Percentiles rank a stretch among this genome's conserved stretches.
These are phyloP conservation scores for Scotopteryx bipunctaria DNA, from an alignment of 2,888 invertebrate species.

Conservation along the genomic window DNA sequence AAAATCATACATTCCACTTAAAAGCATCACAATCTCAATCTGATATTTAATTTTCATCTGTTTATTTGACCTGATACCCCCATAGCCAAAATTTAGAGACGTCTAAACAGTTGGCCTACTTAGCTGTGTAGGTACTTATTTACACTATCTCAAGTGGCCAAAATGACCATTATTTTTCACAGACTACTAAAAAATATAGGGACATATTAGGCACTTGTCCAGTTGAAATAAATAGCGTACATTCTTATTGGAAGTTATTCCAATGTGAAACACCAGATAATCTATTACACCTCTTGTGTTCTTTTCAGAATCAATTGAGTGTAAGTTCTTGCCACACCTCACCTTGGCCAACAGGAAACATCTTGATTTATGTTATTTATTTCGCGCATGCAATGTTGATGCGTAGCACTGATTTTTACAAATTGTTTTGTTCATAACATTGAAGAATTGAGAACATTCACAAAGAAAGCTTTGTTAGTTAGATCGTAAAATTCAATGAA, in stretches of 20 bases:
- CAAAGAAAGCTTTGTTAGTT: slow-evolving; percentile 35
- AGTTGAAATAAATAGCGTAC: not conserved
- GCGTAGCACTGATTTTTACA: slow-evolving; percentile 29
- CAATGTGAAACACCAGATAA: slow-evolving; percentile 4
- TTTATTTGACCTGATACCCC: slow-evolving; percentile 16
- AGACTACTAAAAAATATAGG: not conserved
- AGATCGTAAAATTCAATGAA: slow-evolving; percentile 5
- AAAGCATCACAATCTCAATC: not conserved
- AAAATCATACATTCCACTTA: slow-evolving; percentile 9
- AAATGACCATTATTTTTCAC: slow-evolving; percentile 1
- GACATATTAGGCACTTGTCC: not conserved
- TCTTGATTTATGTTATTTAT: slow-evolving; percentile 35
- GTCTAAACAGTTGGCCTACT: slow-evolving; percentile 27
- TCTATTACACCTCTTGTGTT: slow-evolving; percentile 1
- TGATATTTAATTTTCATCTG: not conserved
- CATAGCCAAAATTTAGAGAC: slow-evolving; percentile 11
- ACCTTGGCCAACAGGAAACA: slow-evolving; percentile 43
- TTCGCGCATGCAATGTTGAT: slow-evolving; percentile 35
- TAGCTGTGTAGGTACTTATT: slow-evolving; percentile 23
- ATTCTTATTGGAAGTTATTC: slow-evolving; percentile 2
- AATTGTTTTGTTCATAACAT: slow-evolving; percentile 34
- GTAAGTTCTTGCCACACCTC: slow-evolving; percentile 30
- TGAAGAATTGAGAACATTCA: slow-evolving; percentile 33
- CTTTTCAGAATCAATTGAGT: slow-evolving; percentile 9
- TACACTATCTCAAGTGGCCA: slow-evolving; percentile 21